A percentile compares a stretch with the other conserved stretches of the same genome.
phyloP scores from a whole-genome alignment of 2,888 invertebrate species.

The Pheosia tremula region DNA sequence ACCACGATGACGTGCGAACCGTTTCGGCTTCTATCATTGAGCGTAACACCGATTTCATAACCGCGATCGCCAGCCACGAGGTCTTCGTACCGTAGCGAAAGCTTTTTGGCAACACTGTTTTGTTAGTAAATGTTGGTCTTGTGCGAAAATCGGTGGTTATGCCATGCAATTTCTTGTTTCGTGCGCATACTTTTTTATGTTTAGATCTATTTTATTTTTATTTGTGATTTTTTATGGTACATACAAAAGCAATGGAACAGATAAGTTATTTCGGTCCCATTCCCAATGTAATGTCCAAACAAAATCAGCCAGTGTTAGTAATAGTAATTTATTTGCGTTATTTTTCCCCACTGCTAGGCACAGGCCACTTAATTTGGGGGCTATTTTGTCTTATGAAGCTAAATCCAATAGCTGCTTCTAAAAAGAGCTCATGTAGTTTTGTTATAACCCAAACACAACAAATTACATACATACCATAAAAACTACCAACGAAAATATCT shows the following conservation, averaged over 20 bases:
- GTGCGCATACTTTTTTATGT: neutral
- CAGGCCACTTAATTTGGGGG: too few species aligned
- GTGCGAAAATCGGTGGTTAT: neutral
- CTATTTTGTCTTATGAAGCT: too few species aligned
- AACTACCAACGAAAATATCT: conserved; percentile 40
- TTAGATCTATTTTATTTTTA: neutral
- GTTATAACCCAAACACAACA: neutral
- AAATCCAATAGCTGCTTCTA: too few species aligned
- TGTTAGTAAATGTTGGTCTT: neutral
- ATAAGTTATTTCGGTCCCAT: too few species aligned
- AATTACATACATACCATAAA: conserved; percentile 15
- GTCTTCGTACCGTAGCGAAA: conserved; percentile 8
- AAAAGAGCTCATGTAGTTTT: neutral
- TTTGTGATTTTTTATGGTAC: too few species aligned
- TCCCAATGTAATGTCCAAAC: too few species aligned
- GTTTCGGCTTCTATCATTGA: conserved; percentile 13
- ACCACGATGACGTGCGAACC: conserved; percentile 43
- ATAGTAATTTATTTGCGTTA: too few species aligned
- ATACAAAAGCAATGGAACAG: too few species aligned
- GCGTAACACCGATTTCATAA: conserved; percentile 23
- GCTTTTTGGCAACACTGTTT: neutral
- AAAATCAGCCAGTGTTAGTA: too few species aligned
- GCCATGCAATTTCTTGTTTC: neutral
- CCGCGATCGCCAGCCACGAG: conserved; percentile 24
- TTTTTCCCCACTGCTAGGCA: too few species aligned